Evolutionary conservation across 2,888 invertebrate species (phyloP).

Genomic region (Rhingia rostrata): DNA sequence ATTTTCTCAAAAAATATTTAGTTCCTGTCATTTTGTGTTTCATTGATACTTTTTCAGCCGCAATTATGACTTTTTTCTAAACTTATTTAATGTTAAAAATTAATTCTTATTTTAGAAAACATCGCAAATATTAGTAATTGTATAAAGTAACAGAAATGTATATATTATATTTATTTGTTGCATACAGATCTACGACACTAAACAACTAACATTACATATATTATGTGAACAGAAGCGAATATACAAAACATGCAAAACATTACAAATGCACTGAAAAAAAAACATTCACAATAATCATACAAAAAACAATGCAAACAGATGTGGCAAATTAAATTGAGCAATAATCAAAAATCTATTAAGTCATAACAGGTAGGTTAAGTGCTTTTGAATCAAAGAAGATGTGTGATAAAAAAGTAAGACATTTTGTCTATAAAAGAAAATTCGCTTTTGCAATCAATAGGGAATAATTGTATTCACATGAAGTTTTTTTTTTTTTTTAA

Average conservation of each 20-base stretch:
- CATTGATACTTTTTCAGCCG: too few relatives aligned
- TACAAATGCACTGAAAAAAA: slow-evolving; percentile 39
- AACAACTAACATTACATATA: slow-evolving; percentile 29
- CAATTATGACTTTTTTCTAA: too few relatives aligned
- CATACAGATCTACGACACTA: slow-evolving; percentile 25
- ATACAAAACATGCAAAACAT: slow-evolving; percentile 40
- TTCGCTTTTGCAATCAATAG: slow-evolving; percentile 38
- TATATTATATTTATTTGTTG: slow-evolving; percentile 25
- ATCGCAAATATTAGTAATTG: slow-evolving; percentile 40
- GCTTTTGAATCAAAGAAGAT: slow-evolving; percentile 42
- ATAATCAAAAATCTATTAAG: neutral
- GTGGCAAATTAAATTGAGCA: slow-evolving; percentile 15
- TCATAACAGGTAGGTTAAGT: slow-evolving; percentile 19
- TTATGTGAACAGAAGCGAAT: slow-evolving; percentile 58
- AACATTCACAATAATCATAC: neutral
- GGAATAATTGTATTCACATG: slow-evolving; percentile 47
- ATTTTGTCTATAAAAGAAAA: neutral
- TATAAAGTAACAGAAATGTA: neutral
- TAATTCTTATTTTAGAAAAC: neutral
- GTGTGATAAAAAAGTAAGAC: slow-evolving; percentile 42
- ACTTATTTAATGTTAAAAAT: neutral
- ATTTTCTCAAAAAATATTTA: too few relatives aligned
- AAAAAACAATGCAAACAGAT: neutral
- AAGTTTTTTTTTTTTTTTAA: slow-evolving; percentile 5
- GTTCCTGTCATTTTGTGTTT: too few relatives aligned